Base-by-base conservation (phyloP, 2,888 invertebrate species). In the Ommatoiulus sabulosus region DNA sequence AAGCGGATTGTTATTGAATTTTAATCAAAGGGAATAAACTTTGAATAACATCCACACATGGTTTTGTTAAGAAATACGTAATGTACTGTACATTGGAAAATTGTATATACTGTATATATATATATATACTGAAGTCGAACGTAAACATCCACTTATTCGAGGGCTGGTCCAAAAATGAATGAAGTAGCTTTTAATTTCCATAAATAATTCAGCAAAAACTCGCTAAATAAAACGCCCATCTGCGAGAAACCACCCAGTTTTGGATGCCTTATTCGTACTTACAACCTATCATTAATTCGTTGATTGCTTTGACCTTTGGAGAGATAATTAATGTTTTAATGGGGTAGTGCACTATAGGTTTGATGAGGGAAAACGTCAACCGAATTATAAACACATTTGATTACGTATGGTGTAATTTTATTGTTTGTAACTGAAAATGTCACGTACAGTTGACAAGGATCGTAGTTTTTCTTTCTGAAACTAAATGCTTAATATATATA, bases 161-260 rank as follows among this genome's bases (percentile, higher is more conserved):
- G 15, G 52, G 63, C 7, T 63, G 63, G 63, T 63, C n/a, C 24
- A 72, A 52, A 52, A 17, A 15, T 72, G 80, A 12, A 80, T 80
- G 35, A 80, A 35, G 80, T 80, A 80, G 80, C 80, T 43, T 80
- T 80, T 80, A 80, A 80, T 72, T 72, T 52, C 15, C 52, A 52
- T 57, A 3, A 3, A 80, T 80, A 43, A 80, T 80, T 80, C 8
- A 80, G 24, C 5, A 5, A 72, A 72, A 72, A 5, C 20, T 80
- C n/a, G n/a, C 15, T 35, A 80, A 80, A 80, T 72, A 72, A 52
- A 52, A 52, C 80, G 80, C 80, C 80, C 80, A 35, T 43, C 10
- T 80, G 80, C 80, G 3, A 4, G 15, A 35, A 35, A 80, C 80
- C 80, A 80, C 80, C 80, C 80, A 43, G 80, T 35, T 35, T 8